Conservation (phyloP, 2,113 vertebrate genomes). For the Plestiodon gilberti region DNA sequence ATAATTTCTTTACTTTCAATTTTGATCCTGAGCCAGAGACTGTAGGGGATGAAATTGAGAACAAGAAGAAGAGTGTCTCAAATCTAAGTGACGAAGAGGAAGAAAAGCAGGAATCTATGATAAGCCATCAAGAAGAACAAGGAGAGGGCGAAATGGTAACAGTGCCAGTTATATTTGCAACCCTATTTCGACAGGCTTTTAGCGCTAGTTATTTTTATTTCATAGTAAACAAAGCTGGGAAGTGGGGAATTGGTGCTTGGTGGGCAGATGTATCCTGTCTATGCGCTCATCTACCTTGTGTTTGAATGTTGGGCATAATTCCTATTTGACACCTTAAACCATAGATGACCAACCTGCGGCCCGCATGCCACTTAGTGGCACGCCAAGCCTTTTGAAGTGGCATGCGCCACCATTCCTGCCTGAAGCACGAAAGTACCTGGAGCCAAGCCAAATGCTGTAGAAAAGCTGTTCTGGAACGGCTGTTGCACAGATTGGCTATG, state of each 20-base stretch:
- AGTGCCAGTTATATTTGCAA: neutral
- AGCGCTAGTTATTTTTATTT: neutral
- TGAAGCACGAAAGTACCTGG: too few relatives aligned
- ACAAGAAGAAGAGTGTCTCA: constrained; percentile 22
- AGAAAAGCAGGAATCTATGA: constrained; percentile 63
- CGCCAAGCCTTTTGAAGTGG: too few relatives aligned
- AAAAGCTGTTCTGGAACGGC: too few relatives aligned
- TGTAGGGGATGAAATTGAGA: constrained; percentile 39
- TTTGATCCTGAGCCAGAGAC: constrained; percentile 84
- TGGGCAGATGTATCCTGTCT: neutral
- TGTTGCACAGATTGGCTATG: too few relatives aligned
- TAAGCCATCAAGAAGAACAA: constrained; percentile 49
- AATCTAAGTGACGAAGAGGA: constrained; percentile 63
- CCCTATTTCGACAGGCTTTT: neutral
- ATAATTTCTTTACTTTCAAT: constrained; percentile 92
- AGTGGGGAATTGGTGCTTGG: neutral
- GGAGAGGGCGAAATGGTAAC: constrained; percentile 64
- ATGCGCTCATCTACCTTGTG: neutral
- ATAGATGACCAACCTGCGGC: too few relatives aligned
- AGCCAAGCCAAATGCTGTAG: too few relatives aligned
- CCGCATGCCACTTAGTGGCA: too few relatives aligned
- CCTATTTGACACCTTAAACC: neutral
- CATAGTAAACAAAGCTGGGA: neutral
- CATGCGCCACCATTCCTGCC: too few relatives aligned
- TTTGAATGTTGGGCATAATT: neutral